Evolutionary conservation across 2,113 vertebrate genomes (phyloP), one percentile per base, ranked within the genome.

Genomic region (Pterophyllum scalare): DNA sequence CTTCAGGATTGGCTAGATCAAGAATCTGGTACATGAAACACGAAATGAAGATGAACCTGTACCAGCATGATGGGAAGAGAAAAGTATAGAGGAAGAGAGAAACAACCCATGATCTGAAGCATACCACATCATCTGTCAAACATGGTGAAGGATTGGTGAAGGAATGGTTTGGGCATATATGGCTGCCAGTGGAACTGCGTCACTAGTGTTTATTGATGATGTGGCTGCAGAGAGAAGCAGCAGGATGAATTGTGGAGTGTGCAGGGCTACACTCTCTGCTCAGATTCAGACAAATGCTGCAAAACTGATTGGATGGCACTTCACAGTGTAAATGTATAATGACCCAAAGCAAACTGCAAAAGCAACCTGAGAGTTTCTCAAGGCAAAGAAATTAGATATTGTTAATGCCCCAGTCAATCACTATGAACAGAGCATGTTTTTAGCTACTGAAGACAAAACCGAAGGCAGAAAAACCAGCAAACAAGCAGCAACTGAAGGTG

Each of bases 111-210:
- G 40, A 13, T 12, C 13, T 33, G 19, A 33, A 61, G 28, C 28
- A 43, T 65, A 2, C n/a, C 62, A 26, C 62, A 17, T 24, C n/a
- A 65, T 65, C 62, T 65, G n/a, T 4, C 38, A 65, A 17, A 43
- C 62, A 24, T 46, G 14, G 7, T 46, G 62, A 8, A 22, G 62
- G 38, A 0, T 26, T 46, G 38, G 17, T 67, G n/a, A n/a, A n/a
- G n/a, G n/a, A n/a, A 46, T 46, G 62, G 40, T 5, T 26, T 65
- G n/a, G 8, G 62, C 2, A 0, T 43, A n/a, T 13, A 65, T 65
- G 7, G 38, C 6, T 33, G 31, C 31, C 31, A 6, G 6, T 43
- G n/a, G n/a, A 43, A 65, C 24, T n/a, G 24, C 13, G 38, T 17
- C 62, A 65, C 13, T 43, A 0, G n/a, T 65, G 35, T 43, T 65